These are phyloP conservation scores for Desmophyllum pertusum DNA, from an alignment of 92 coral and sea anemone genomes.

Conservation along the genomic window DNA sequence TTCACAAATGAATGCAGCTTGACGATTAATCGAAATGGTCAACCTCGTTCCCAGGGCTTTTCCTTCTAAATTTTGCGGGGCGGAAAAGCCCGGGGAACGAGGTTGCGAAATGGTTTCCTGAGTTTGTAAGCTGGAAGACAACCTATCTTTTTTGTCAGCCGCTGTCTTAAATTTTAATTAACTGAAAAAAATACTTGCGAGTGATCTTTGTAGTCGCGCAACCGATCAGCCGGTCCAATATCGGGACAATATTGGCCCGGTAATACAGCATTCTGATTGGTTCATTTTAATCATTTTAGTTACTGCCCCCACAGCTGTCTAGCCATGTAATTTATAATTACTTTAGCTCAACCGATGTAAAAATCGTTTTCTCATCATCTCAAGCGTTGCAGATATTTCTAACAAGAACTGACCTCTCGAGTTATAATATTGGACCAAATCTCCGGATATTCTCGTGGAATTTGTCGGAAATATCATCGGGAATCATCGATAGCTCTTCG, in stretches of 20 bases:
- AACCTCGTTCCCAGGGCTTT: no score
- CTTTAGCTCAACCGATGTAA: neutral
- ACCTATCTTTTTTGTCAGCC: neutral
- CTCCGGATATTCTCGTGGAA: neutral
- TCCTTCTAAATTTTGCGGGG: no score
- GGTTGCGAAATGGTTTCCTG: no score
- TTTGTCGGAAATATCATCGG: constrained; percentile 21
- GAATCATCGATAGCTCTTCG: constrained; percentile 19
- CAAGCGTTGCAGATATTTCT: no score
- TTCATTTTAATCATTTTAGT: neutral
- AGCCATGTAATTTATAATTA: neutral
- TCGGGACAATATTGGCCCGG: neutral
- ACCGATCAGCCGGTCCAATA: neutral
- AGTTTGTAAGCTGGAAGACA: neutral
- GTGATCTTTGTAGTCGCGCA: neutral
- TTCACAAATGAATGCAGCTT: no score
- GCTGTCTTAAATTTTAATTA: neutral
- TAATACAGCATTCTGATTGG: neutral
- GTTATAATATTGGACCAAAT: neutral
- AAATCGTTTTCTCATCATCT: neutral
- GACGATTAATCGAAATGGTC: no score
- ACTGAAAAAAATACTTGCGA: neutral
- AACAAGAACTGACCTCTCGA: no score
- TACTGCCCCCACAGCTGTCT: neutral
- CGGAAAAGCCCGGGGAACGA: no score